Base-by-base conservation (phyloP, 2,113 vertebrate genomes). In the Lipophrys pholis region DNA sequence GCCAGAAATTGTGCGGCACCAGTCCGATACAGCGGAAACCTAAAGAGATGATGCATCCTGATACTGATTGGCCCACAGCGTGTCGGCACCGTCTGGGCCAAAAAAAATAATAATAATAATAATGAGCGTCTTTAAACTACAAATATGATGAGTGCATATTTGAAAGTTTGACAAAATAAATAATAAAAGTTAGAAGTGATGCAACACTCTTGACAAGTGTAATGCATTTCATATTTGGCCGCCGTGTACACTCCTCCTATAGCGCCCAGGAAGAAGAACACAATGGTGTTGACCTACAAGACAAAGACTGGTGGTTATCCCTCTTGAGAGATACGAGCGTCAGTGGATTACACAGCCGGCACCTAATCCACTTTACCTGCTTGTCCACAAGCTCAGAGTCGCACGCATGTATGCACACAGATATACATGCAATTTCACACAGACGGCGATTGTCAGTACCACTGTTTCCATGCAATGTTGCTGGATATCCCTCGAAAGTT, bases 311-410 rank as follows among this genome's bases (percentile, higher is more conserved):
- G 36, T 63, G 51, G 46, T 61, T 76, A 51, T 73, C 60, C 16
- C 36, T 17, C 16, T 12, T 9, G 41, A 63, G 48, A 78, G 67
- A 82, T 75, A 69, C 67, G 41, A 35, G 17, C 48, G 62, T 5
- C 78, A 71, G 66, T 68, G 66, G 61, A 75, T 78, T 85, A 81
- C 43, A 71, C 66, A 75, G 36, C 40, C 42, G 65, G 68, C n/a
- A 54, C 38, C 60, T 78, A 78, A 82, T 85, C 70, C 70, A 71
- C 66, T 78, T 61, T 65, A 56, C 50, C 50, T 57, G 40, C 52
- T 64, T 48, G 30, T 54, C 54, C 59, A 69, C 59, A 69, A 8
- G 53, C 41, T 59, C 63, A 45, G 30, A n/a, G 42, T 21, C 38
- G 59, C 46, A 50, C 48, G 64, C 16, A 50, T 58, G 55, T 10